Evolutionary conservation across 2,888 invertebrate genomes (phyloP), one percentile per base, ranked within the genome.

Genomic region (Seira sanloemensis): DNA sequence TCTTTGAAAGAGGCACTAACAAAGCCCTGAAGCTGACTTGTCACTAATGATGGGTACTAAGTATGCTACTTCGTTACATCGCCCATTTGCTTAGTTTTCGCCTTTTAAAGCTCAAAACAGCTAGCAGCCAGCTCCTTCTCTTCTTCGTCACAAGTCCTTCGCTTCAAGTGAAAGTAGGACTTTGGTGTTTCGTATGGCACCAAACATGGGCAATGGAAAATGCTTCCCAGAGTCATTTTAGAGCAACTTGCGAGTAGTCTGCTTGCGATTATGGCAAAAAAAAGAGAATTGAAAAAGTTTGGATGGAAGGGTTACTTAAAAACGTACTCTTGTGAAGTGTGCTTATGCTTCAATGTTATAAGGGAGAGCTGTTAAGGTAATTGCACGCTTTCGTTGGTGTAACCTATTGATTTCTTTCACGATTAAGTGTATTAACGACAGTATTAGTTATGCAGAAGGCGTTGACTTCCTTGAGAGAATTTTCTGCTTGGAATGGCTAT

Each of bases 31-130:
- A 62, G 62, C 62, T 62, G n/a, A 21, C 19, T 62, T 62, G 62
- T 62, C 62, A 62, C 62, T 62, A 62, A 62, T 62, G 62, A 62
- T 62, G 62, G 23, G 1, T 4, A 2, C 62, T 62, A 62, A 62
- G 58, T 62, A 62, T 62, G 62, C 62, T 62, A 62, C 62, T 62
- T 62, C 62, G 62, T 62, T 62, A 21, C 62, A 62, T 62, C 23
- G 21, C n/a, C 23, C 21, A 62, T 62, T 62, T 62, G n/a, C 23
- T n/a, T 23, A 19, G 62, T 62, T 19, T 58, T 18, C n/a, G 58
- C 58, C 12, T 62, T 62, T 62, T 62, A 16, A 21, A 21, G 21
- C 62, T 62, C 2, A 62, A 62, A 62, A 21, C 62, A 21, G 12
- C 62, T n/a, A 62, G 16, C 21, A 62, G 62, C 9, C 23, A 58